These are phyloP conservation scores for Junonia oenone DNA, from an alignment of 2,888 invertebrate genomes.

Conservation along the genomic window DNA sequence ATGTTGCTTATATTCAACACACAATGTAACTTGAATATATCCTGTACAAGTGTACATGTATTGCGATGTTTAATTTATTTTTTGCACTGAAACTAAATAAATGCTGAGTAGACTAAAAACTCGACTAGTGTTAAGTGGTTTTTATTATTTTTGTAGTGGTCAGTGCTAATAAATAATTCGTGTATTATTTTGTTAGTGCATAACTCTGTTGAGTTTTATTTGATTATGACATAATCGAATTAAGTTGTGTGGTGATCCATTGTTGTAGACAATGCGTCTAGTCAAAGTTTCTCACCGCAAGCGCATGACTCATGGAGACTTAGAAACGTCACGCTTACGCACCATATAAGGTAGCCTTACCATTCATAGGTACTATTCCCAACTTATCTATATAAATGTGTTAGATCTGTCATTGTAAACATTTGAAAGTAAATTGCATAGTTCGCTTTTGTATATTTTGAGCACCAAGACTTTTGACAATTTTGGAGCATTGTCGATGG, in stretches of 20 bases:
- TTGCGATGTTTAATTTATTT: constrained; percentile 3
- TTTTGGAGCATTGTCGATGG: constrained; percentile 11
- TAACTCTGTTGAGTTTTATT: constrained; percentile 53
- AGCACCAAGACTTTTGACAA: too few species aligned
- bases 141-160: constrained; percentile 9
- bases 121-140: neutral
- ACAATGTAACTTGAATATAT: neutral
- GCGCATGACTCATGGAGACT: constrained; percentile 63
- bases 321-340: constrained; percentile 52
- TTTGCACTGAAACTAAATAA: constrained; percentile 1
- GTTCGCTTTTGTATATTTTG: too few species aligned
- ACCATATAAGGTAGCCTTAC: constrained; percentile 47
- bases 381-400: too few species aligned
- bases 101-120: neutral
- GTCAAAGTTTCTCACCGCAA: constrained; percentile 60
- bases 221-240: constrained; percentile 67
- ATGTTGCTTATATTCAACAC: neutral
- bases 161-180: constrained; percentile 12
- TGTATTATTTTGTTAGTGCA: constrained; percentile 34
- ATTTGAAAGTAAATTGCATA: too few species aligned
- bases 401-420: too few species aligned
- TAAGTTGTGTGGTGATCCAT: constrained; percentile 62
- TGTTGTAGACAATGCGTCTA: constrained; percentile 73
- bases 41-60: neutral
- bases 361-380: constrained; percentile 2